These are phyloP conservation scores for Whitmania pigra DNA, from an alignment of 1,140 invertebrate species.

Conservation along the genomic window DNA sequence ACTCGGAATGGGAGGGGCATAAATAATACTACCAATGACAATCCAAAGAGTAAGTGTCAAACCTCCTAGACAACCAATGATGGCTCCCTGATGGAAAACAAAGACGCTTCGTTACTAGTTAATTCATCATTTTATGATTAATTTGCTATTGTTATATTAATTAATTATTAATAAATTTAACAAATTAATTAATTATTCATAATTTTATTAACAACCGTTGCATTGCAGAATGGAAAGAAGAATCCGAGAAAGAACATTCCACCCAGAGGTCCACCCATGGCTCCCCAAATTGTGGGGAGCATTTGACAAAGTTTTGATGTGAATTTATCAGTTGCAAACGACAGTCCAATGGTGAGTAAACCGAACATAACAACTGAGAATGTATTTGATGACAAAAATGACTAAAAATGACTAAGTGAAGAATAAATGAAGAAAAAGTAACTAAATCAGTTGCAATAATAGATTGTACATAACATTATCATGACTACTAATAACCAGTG, in stretches of 20 bases:
- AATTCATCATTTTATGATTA: too few species aligned
- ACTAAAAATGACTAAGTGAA: too few species aligned
- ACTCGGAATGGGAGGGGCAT: background rate
- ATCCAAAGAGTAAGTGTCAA: constrained; percentile 10
- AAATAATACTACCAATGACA: background rate
- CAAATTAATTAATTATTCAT: too few species aligned
- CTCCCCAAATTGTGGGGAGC: constrained; percentile 31
- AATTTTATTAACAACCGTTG: background rate
- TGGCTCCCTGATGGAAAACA: background rate
- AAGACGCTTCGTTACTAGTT: too few species aligned
- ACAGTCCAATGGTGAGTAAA: constrained; percentile 14
- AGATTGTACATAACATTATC: too few species aligned
- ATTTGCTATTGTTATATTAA: too few species aligned
- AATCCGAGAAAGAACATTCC: constrained; percentile 33
- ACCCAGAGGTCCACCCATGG: constrained; percentile 29
- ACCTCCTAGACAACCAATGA: constrained; percentile 1
- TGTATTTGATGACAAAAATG: too few species aligned
- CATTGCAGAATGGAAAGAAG: constrained; percentile 33
- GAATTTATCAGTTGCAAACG: constrained; percentile 10
- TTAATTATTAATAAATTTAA: too few species aligned
- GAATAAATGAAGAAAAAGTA: too few species aligned
- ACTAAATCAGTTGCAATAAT: too few species aligned
- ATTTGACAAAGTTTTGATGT: constrained; percentile 49
- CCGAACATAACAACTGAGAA: constrained; percentile 16
- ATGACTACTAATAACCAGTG: background rate